A percentile compares a stretch with the other conserved stretches of the same genome.
These are phyloP conservation scores for Enteromius paludinosus DNA, from an alignment of 2,797 vertebrate species.

Conservation along the genomic window DNA sequence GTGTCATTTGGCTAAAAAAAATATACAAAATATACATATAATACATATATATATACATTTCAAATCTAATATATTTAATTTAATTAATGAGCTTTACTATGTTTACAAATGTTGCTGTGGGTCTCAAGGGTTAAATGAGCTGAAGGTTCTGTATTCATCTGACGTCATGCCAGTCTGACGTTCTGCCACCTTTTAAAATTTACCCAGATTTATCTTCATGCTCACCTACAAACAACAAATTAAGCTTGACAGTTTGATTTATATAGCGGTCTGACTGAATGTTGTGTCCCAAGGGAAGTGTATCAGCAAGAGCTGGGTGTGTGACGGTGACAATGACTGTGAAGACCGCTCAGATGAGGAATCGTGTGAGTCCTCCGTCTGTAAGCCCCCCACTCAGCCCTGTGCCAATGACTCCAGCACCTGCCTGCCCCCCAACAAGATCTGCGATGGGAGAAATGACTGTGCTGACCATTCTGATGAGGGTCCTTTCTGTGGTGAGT, in stretches of 20 bases:
- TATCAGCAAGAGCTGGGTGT: constrained; percentile 98
- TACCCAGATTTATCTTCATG: constrained; percentile 46
- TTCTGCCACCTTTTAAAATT: constrained; percentile 8
- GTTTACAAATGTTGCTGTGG: not conserved
- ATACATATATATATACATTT: not conserved
- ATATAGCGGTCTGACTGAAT: constrained; percentile 44
- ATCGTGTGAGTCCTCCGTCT: constrained; percentile 88
- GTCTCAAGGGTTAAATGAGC: not conserved
- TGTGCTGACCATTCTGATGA: constrained; percentile 96
- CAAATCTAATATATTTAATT: not conserved
- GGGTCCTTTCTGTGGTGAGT: constrained; percentile 92
- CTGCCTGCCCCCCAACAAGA: constrained; percentile 94
- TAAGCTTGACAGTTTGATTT: constrained; percentile 52
- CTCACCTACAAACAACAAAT: constrained; percentile 47
- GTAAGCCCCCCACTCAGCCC: constrained; percentile 93
- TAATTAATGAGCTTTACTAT: not conserved
- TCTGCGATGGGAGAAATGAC: constrained; percentile 93
- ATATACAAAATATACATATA: not conserved
- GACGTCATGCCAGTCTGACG: not conserved
- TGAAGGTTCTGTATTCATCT: constrained; percentile 10
- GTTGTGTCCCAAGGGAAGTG: constrained; percentile 86
- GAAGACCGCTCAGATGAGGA: constrained; percentile 98
- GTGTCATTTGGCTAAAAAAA: not conserved
- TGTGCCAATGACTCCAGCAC: constrained; percentile 92
- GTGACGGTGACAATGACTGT: constrained; percentile 97